A percentile compares a stretch with the other conserved stretches of the same genome.
Conservation (phyloP, 2,888 invertebrate species). For the Microplitis deprimator region DNA sequence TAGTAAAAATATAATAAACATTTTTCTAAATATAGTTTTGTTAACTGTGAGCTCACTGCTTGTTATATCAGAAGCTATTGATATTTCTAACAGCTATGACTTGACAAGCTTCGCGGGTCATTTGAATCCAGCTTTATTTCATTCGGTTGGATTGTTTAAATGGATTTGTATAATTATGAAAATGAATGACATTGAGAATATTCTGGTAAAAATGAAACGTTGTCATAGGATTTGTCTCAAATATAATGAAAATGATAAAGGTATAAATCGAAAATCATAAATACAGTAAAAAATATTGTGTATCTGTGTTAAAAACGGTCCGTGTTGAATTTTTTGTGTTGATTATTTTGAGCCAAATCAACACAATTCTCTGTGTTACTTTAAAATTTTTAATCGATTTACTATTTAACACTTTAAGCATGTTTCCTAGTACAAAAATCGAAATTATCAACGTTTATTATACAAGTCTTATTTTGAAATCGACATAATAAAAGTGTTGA, state of each 20-base stretch:
- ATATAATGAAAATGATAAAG: constrained; percentile 44
- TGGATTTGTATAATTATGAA: constrained; percentile 53
- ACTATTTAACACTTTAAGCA: too few relatives aligned
- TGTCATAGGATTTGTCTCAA: constrained; percentile 51
- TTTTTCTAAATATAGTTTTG: constrained; percentile 23
- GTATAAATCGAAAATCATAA: constrained; percentile 3
- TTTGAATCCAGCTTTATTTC: constrained; percentile 49
- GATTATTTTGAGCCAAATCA: too few relatives aligned
- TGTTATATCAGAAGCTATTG: constrained; percentile 44
- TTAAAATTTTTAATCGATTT: too few relatives aligned
- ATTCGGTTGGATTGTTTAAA: constrained; percentile 50
- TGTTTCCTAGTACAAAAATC: too few relatives aligned
- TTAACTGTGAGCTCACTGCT: constrained; percentile 43
- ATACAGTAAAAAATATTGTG: too few relatives aligned
- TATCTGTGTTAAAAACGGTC: too few relatives aligned
- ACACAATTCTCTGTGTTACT: too few relatives aligned
- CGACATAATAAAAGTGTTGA: too few relatives aligned
- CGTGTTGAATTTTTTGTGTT: too few relatives aligned
- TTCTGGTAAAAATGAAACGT: constrained; percentile 45
- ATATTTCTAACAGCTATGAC: constrained; percentile 36
- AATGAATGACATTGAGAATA: constrained; percentile 40
- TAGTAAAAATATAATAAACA: constrained; percentile 39
- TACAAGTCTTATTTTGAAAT: too few relatives aligned
- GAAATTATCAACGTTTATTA: too few relatives aligned
- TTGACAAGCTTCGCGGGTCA: constrained; percentile 47